Conservation (phyloP, 2,113 vertebrate genomes). For the Crotalus tigris region DNA sequence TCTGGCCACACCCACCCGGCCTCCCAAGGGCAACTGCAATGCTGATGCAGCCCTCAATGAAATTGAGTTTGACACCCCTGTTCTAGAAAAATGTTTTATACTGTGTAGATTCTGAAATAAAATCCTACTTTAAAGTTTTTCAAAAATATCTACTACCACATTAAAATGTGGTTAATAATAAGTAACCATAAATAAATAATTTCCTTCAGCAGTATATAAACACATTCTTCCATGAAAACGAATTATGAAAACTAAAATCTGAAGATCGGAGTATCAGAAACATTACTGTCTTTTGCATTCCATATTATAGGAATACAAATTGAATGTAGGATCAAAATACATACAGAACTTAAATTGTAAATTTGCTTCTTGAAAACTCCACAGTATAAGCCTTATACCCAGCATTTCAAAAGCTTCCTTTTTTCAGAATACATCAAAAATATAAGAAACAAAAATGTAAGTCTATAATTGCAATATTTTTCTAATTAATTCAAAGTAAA, state of each 20-base stretch:
- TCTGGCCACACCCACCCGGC: no score
- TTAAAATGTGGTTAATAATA: not conserved
- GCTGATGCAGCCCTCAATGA: no score
- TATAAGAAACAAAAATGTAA: not conserved
- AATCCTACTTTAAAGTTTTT: not conserved
- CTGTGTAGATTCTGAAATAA: not conserved
- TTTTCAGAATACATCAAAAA: not conserved
- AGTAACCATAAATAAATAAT: not conserved
- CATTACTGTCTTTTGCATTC: not conserved
- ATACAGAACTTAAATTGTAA: not conserved
- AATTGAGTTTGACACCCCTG: no score
- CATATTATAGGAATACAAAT: not conserved
- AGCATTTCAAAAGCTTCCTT: not conserved
- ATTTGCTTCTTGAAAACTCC: not conserved
- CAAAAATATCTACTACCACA: not conserved
- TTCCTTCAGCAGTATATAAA: not conserved
- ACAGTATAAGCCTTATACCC: not conserved
- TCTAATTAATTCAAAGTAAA: not conserved
- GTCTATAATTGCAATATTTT: not conserved
- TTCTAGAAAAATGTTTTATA: not conserved
- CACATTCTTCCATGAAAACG: not conserved
- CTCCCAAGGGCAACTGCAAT: no score
- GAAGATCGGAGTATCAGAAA: not conserved
- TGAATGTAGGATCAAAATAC: not conserved
- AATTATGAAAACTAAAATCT: not conserved